Evolutionary conservation across 2,888 invertebrate species (phyloP), one percentile per base, ranked within the genome.

Genomic region (Leucoma salicis): DNA sequence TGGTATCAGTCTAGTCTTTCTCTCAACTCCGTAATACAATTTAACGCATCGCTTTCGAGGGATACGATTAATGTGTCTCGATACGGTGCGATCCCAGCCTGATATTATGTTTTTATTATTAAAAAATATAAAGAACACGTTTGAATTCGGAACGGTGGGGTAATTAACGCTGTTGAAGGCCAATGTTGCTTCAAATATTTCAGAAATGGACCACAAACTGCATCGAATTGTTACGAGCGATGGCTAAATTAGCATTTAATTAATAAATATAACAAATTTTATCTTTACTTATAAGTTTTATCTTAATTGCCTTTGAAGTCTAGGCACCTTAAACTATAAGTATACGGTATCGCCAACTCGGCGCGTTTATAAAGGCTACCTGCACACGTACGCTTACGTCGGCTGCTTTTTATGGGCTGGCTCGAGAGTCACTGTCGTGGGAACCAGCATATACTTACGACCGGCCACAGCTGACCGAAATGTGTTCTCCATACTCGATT

Each of bases 401-500:
- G 80, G 66, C 71, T 76, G 78, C 84, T 88, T 88, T 86, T 89
- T 86, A 88, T 88, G 84, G 84, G 70, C 78, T 66, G 79, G 60
- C 73, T 76, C 81, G 77, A 78, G 77, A 82, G 81, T 86, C 82
- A 82, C 80, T 80, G 85, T 70, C 87, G 90, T 90, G 85, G 84
- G 89, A 90, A 90, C 86, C 81, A 72, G 84, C 89, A 83, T 85
- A 81, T 75, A 84, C 89, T 86, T 86, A 84, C 78, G 66, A 57
- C 69, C 74, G 72, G 74, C 78, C 74, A 82, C 88, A 86, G 87
- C 88, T 88, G 88, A 86, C 88, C 88, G 82, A 89, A 90, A 87
- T 88, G 86, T 88, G 89, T 78, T 85, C 83, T 85, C 82, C 84
- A 80, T 87, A 86, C 80, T 67, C 81, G 83, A 87, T 86, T 82